Base-by-base conservation (phyloP, 2,113 vertebrate genomes). In the Macaca mulatta region DNA sequence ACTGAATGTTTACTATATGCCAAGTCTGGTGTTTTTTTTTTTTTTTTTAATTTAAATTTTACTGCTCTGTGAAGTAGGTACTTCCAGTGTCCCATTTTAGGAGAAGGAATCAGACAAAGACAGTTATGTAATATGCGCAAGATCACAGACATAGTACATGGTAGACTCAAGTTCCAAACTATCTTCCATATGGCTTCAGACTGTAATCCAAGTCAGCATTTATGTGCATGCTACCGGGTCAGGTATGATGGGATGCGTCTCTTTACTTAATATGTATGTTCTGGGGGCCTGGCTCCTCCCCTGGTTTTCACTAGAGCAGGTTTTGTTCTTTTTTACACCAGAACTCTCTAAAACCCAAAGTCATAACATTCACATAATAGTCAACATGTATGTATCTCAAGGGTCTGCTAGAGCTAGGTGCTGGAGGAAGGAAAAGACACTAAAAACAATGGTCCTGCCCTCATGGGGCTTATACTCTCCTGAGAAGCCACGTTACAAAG, bases 151-250 rank as follows among this genome's bases (percentile, higher is more conserved):
- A 35, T 38, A n/a, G 79, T 5, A 13, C 11, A 1, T 9, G 55
- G 23, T 30, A 3, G 20, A 38, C 11, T 45, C n/a, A 35, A 2
- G 25, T 45, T 40, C 30, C 16, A 40, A 22, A 40, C 17, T 18
- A 0, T 16, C 74, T 35, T 69, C 14, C 10, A 0, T 6, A 0
- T 22, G 35, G 30, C 2, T 5, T 35, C 11, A 40, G 75, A 30
- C 27, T 7, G 2, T 10, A 6, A 43, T 40, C 50, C 35, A 20
- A 35, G 85, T 61, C 12, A 30, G 14, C 8, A 10, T 1, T 3
- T 25, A 11, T 22, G 0, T 23, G 67, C 4, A 13, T 8, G 17
- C 12, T 30, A 43, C 40, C 18, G 23, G 89, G 30, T 43, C 0
- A 23, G 6, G 38, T n/a, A 5, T 50, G 43, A 5, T 14, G 3